These are phyloP conservation scores for Melanotaenia duboulayi DNA, from an alignment of 2,113 vertebrate genomes.

Conservation along the genomic window DNA sequence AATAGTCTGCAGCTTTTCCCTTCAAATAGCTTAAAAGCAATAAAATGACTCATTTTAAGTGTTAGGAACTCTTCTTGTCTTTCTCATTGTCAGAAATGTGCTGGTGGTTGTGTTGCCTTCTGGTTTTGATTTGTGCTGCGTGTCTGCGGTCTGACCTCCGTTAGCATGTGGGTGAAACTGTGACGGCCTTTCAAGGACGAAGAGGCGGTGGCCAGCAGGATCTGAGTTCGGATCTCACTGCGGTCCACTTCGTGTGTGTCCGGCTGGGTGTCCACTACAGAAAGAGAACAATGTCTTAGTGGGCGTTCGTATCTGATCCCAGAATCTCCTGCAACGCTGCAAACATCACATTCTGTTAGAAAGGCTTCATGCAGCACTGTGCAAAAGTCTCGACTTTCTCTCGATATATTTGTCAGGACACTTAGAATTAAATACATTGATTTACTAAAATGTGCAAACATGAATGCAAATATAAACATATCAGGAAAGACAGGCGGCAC, in stretches of 20 bases:
- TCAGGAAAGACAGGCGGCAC: too few species aligned
- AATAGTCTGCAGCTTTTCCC: neutral
- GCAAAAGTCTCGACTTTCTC: too few species aligned
- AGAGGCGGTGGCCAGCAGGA: constrained; percentile 88
- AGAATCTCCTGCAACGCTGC: neutral
- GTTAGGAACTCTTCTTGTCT: neutral
- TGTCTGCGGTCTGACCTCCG: constrained; percentile 69
- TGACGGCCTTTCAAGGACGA: constrained; percentile 68
- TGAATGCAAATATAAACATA: too few species aligned
- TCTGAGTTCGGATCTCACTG: constrained; percentile 91
- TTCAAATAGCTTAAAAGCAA: too few species aligned
- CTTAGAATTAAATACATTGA: too few species aligned
- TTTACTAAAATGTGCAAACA: too few species aligned
- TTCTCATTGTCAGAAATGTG: neutral
- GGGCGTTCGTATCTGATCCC: neutral
- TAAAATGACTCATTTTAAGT: too few species aligned
- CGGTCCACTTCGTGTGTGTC: constrained; percentile 88
- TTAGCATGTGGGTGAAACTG: constrained; percentile 87
- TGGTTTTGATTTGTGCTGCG: neutral
- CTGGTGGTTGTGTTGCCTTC: neutral
- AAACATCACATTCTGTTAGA: neutral
- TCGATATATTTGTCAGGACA: too few species aligned
- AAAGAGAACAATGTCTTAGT: neutral
- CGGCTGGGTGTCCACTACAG: constrained; percentile 87
- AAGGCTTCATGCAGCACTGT: neutral